phyloP scores from a whole-genome alignment of 2,888 invertebrate species.

The Acleris holmiana region DNA sequence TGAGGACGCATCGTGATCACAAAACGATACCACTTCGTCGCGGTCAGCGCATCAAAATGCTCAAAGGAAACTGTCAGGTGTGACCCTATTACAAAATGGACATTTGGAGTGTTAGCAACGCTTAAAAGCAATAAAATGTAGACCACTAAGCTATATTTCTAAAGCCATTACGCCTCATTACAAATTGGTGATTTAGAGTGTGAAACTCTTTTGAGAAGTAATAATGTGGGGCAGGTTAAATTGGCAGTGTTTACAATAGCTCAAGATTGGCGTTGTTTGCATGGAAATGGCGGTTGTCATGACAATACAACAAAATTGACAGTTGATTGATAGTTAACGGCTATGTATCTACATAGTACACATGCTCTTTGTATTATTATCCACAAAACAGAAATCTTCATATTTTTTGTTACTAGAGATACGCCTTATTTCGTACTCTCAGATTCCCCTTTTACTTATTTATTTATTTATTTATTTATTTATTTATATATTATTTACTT shows the following conservation, averaged over 20 bases:
- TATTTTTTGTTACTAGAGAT: no score
- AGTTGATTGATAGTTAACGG: conserved; percentile 27
- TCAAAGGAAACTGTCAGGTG: conserved; percentile 30
- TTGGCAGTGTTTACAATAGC: conserved; percentile 22
- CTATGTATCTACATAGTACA: not conserved
- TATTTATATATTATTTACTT: no score
- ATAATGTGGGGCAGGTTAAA: conserved; percentile 32
- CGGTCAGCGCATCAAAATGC: conserved; percentile 27
- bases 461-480: no score
- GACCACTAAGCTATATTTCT: conserved; percentile 25
- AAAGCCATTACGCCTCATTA: conserved; percentile 24
- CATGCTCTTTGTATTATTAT: not conserved
- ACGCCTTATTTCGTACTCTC: no score
- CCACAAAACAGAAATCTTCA: no score
- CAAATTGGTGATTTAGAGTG: conserved; percentile 34
- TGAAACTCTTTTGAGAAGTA: conserved; percentile 29
- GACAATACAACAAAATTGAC: conserved; percentile 25
- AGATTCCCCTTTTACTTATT: no score
- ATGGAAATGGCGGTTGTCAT: conserved; percentile 18
- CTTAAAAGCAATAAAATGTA: conserved; percentile 34
- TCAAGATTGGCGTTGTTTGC: conserved; percentile 15
- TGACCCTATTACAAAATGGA: conserved; percentile 26
- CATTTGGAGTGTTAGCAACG: conserved; percentile 19
- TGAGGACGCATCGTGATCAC: conserved; percentile 9
- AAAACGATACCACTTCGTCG: conserved; percentile 17